Percentiles rank a stretch among this genome's conserved stretches.
These are phyloP conservation scores for Hycleus phaleratus DNA, from an alignment of 1,140 invertebrate genomes.

Conservation along the genomic window DNA sequence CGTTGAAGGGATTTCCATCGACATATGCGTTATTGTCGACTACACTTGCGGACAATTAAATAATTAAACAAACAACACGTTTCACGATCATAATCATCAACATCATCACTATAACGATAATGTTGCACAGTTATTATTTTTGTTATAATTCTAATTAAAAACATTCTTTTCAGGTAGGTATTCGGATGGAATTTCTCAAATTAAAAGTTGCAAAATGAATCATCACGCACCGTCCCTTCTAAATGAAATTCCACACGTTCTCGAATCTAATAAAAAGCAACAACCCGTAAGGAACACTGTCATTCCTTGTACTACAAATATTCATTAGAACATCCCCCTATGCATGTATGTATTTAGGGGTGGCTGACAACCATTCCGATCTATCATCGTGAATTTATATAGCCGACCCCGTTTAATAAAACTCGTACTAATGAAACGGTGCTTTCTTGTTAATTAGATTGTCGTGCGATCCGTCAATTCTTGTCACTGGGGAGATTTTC, in stretches of 20 bases:
- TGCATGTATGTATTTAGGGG: conserved; percentile 1
- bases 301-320: conserved; percentile 32
- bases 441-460: conserved; percentile 30
- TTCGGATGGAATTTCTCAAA: neutral
- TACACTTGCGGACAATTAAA: conserved; percentile 9
- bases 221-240: neutral
- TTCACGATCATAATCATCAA: neutral
- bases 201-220: neutral
- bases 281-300: conserved; percentile 30
- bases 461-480: conserved; percentile 21
- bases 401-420: conserved; percentile 31
- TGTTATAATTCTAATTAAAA: no score
- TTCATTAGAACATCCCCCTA: conserved; percentile 25
- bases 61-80: conserved; percentile 5
- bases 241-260: conserved; percentile 26
- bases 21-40: conserved; percentile 7
- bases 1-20: conserved; percentile 4
- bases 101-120: no score
- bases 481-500: conserved; percentile 13
- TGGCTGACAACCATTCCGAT: neutral
- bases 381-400: conserved; percentile 9
- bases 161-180: no score
- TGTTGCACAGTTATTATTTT: no score
- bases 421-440: conserved; percentile 26
- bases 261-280: conserved; percentile 28